Percentiles rank a stretch among this genome's conserved stretches.
Conservation (phyloP, 2,113 vertebrate species). For the Caretta caretta region DNA sequence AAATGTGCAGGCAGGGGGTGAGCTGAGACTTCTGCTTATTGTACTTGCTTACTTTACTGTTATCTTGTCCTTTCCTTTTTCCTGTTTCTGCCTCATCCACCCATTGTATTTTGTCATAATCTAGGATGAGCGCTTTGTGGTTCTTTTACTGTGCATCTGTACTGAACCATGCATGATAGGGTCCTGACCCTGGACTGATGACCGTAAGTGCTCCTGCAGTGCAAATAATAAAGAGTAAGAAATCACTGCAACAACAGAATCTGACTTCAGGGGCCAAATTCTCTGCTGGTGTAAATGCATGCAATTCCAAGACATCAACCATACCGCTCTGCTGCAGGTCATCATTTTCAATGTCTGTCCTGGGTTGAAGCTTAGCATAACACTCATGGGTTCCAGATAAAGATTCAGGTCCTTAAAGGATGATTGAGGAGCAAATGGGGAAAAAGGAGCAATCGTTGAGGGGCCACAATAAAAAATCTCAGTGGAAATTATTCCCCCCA, state of each 20-base stretch:
- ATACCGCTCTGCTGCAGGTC: background rate
- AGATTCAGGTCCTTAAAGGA: background rate
- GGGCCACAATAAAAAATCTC: background rate
- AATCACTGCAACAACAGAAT: background rate
- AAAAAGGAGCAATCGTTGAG: background rate
- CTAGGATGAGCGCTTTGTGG: background rate
- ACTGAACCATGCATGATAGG: background rate
- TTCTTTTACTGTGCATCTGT: background rate
- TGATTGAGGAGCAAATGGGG: background rate
- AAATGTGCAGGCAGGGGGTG: background rate
- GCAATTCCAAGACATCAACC: background rate
- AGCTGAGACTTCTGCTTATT: background rate
- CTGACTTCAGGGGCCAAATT: background rate
- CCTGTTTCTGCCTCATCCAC: background rate
- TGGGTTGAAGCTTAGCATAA: background rate
- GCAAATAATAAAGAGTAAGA: background rate
- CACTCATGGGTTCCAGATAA: background rate
- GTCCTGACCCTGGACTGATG: fast-evolving
- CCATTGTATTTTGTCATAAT: background rate
- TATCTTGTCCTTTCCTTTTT: background rate
- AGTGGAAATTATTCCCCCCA: background rate
- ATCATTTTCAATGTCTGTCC: background rate
- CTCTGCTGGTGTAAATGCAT: background rate
- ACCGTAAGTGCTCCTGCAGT: background rate
- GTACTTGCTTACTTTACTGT: background rate